Evolutionary conservation across 2,888 invertebrate species (phyloP).

Genomic region (Tholera decimalis): DNA sequence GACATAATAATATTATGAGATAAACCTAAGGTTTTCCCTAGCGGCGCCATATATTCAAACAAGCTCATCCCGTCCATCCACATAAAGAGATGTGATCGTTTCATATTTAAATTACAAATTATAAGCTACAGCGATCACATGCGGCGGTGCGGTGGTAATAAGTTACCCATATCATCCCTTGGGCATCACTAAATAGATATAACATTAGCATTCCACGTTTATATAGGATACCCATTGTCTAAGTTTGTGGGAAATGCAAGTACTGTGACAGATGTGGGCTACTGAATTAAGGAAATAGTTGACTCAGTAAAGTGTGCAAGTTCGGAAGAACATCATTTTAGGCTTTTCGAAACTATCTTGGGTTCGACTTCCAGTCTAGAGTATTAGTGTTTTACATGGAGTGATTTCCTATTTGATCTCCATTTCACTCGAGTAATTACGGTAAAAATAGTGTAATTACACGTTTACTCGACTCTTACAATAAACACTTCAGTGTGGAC

Average conservation of each 20-base stretch:
- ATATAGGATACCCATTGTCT: slow-evolving; percentile 46
- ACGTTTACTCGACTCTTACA: no score
- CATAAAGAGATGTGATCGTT: slow-evolving; percentile 53
- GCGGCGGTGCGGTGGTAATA: slow-evolving; percentile 42
- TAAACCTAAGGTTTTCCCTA: slow-evolving; percentile 13
- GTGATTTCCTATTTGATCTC: no score
- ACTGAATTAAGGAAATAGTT: not conserved
- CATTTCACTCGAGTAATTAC: no score
- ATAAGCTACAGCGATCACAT: slow-evolving; percentile 64
- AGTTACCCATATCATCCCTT: slow-evolving; percentile 57
- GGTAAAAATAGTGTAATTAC: no score
- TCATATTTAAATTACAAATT: slow-evolving; percentile 67
- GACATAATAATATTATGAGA: slow-evolving; percentile 1
- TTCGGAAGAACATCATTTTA: no score
- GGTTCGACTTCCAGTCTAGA: no score
- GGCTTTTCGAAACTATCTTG: no score
- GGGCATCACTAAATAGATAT: slow-evolving; percentile 64
- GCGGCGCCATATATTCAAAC: slow-evolving; percentile 28
- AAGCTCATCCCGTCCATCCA: not conserved
- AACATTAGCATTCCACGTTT: slow-evolving; percentile 65
- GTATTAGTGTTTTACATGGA: no score
- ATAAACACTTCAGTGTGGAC: no score
- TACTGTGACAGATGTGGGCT: slow-evolving; percentile 35
- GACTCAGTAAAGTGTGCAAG: not conserved
- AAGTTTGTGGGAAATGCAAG: slow-evolving; percentile 22